These are phyloP conservation scores for Drosophila fuyamai DNA, from an alignment of 1,140 invertebrate genomes.

Conservation along the genomic window DNA sequence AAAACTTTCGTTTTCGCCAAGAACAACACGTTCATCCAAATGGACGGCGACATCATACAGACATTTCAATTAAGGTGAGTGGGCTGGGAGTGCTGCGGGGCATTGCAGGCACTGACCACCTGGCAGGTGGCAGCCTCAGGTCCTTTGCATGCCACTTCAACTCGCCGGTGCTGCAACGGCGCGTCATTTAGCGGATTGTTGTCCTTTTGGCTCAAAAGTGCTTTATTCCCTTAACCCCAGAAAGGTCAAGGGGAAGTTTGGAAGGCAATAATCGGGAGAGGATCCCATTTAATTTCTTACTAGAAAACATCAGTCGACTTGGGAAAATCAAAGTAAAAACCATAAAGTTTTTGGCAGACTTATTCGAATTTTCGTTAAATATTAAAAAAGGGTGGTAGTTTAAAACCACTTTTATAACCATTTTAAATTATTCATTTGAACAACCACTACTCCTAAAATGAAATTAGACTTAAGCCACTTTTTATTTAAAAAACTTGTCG, in stretches of 20 bases:
- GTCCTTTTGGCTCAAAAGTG: conserved; percentile 40
- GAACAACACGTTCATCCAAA: conserved; percentile 94
- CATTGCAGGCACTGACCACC: conserved; percentile 5
- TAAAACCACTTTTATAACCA: too few species aligned
- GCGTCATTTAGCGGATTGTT: conserved; percentile 72
- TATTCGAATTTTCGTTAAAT: too few species aligned
- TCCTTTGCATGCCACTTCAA: conserved; percentile 48
- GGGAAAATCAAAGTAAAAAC: too few species aligned
- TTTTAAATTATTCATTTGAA: too few species aligned
- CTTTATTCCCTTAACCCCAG: conserved; percentile 42
- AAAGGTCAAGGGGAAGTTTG: background rate
- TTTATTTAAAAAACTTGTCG: too few species aligned
- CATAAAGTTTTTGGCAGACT: too few species aligned
- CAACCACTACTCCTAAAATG: too few species aligned
- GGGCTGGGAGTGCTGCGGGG: conserved; percentile 7
- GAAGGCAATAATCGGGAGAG: background rate
- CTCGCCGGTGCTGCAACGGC: conserved; percentile 25
- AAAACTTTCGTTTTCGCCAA: conserved; percentile 94
- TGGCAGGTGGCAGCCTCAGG: conserved; percentile 40
- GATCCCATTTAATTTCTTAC: too few species aligned
- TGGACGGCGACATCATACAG: conserved; percentile 93
- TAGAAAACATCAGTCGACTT: too few species aligned
- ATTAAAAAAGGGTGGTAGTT: too few species aligned
- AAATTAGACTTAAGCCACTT: too few species aligned
- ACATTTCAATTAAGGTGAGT: conserved; percentile 92